A percentile compares a stretch with the other conserved stretches of the same genome.
Conservation (phyloP, 2,888 invertebrate species). For the Diachrysia chrysitis region DNA sequence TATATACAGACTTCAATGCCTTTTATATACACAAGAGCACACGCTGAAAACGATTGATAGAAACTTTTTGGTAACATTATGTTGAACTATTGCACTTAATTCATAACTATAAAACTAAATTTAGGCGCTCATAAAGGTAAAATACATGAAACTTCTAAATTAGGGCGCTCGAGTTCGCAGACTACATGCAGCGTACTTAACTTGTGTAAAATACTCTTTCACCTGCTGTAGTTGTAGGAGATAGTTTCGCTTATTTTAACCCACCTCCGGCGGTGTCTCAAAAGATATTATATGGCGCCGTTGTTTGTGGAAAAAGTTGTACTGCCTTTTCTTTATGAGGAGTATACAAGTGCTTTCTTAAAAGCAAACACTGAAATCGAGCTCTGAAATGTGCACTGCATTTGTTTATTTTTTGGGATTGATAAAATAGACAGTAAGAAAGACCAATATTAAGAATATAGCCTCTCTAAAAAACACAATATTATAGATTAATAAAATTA, state of each 20-base stretch:
- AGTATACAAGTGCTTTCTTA: background rate
- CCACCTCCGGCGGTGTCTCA: conserved; percentile 11
- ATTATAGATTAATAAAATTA: no score
- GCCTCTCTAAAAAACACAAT: no score
- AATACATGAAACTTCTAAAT: conserved; percentile 45
- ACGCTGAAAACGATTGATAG: no score
- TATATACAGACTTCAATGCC: no score
- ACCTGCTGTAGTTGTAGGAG: conserved; percentile 17
- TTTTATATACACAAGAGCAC: no score
- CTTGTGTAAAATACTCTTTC: conserved; percentile 31
- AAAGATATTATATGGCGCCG: conserved; percentile 24
- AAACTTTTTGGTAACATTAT: no score
- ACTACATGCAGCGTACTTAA: conserved; percentile 9
- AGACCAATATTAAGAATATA: no score
- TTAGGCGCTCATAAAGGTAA: conserved; percentile 37
- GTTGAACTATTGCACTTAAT: background rate
- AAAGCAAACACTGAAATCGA: conserved; percentile 8
- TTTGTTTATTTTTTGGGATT: background rate
- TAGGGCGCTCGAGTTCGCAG: conserved; percentile 25
- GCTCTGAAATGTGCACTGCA: no score
- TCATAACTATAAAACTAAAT: conserved; percentile 17
- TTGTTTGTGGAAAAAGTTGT: conserved; percentile 7
- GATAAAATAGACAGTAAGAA: no score
- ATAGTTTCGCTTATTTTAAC: conserved; percentile 32
- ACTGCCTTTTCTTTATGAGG: background rate